Evolutionary conservation across 2,797 vertebrate species (phyloP), one percentile per base, ranked within the genome.

Genomic region (Aselliscus stoliczkanus): DNA sequence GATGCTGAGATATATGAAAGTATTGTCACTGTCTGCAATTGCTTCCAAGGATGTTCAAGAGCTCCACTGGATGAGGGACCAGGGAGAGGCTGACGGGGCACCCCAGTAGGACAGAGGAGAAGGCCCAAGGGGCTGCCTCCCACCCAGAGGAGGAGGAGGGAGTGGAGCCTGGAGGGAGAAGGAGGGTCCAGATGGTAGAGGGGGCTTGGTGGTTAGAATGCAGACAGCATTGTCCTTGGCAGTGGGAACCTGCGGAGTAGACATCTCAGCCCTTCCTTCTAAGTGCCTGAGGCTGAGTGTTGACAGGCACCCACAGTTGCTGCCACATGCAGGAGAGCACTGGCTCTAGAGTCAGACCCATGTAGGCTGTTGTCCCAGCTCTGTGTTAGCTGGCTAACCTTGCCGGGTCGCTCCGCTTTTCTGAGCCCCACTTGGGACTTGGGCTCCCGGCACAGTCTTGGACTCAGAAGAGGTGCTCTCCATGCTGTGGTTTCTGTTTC

Each of bases 61-160:
- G 18, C 39, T 12, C 80, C 5, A 0, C 4, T 0, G 44, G 31
- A 65, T 37, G 13, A 25, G 42, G 23, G 17, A 2, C 3, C 13
- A 2, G 4, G n/a, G 31, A 50, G 29, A 12, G 80, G 15, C 60
- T 77, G 52, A 47, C 17, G 1, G 23, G 44, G n/a, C 14, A 27
- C 21, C 27, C 70, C n/a, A 42, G 34, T 5, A 31, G 39, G 75
- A 54, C 34, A 65, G 69, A 67, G 42, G 31, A 75, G 20, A 34
- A 6, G 39, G 44, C 5, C 23, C 72, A 42, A 5, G 11, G 1
- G 34, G 25, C 89, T 58, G 27, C 65, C 17, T 50, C 76, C 29
- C 42, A 4, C 21, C 39, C 2, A 1, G 6, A 27, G 52, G 42
- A 77, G 37, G 9, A 1, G 37, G 9, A 1, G 4, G 37, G 4